Conservation (phyloP, 1,140 invertebrate species). For the Leptinotarsa texana region DNA sequence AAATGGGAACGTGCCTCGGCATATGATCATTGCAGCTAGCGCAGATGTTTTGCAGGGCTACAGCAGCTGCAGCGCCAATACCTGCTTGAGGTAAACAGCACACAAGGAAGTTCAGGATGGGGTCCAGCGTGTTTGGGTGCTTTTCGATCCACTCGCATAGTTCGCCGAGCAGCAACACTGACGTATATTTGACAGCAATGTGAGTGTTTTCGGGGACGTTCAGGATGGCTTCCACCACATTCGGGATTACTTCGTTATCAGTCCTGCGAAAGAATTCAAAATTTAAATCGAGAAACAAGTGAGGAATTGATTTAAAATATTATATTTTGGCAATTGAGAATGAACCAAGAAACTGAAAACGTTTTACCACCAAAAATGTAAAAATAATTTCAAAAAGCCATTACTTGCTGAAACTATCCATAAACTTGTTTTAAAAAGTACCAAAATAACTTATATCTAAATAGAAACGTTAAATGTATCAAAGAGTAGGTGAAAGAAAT, state of each 20-base stretch:
- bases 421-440: too few relatives aligned
- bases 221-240: slow-evolving; percentile 89
- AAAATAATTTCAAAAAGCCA: too few relatives aligned
- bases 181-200: slow-evolving; percentile 86
- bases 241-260: slow-evolving; percentile 89
- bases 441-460: too few relatives aligned
- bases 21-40: slow-evolving; percentile 79
- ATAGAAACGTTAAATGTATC: too few relatives aligned
- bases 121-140: slow-evolving; percentile 80
- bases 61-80: slow-evolving; percentile 77
- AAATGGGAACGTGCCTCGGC: slow-evolving; percentile 75
- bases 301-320: neutral
- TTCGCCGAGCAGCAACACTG: slow-evolving; percentile 87
- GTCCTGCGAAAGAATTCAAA: slow-evolving; percentile 65
- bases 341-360: too few relatives aligned
- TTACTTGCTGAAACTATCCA: too few relatives aligned
- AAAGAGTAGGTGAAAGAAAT: too few relatives aligned
- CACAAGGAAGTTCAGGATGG: slow-evolving; percentile 79
- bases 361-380: too few relatives aligned
- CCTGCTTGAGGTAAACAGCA: slow-evolving; percentile 72
- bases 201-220: slow-evolving; percentile 83
- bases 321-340: too few relatives aligned
- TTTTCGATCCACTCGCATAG: slow-evolving; percentile 94
- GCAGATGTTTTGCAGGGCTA: slow-evolving; percentile 76
- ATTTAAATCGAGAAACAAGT: neutral